Evolutionary conservation across 2,797 vertebrate genomes (phyloP), one percentile per base, ranked within the genome.

Genomic region (Aotus griseimembra): DNA sequence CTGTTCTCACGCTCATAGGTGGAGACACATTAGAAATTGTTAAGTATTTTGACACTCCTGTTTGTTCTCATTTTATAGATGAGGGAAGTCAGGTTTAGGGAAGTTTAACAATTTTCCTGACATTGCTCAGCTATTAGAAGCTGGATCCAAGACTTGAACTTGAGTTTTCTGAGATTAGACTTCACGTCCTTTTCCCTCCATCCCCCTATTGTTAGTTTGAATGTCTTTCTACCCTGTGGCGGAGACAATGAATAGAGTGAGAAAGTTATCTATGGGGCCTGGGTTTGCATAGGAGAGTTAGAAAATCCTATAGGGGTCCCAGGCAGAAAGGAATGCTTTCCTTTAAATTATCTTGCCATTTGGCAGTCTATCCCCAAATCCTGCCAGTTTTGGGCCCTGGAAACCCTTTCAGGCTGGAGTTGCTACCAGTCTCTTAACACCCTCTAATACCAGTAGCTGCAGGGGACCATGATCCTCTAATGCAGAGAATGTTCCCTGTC

Each of bases 101-200:
- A 92, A 20, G 24, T 72, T 85, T 89, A 90, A 94, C 2, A 58
- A 44, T 84, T 85, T 90, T 7, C 15, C 70, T 90, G 50, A 81
- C 44, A 77, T 67, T 81, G 19, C 20, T 70, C 50, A 94, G 41
- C 15, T 96, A 48, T 52, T 94, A 90, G 88, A 84, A 81, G 10
- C 19, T 77, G 81, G 9, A 92, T 85, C n/a, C 44, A 80, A 24
- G 15, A 87, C 75, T 92, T 94, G 91, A 97, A 90, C 11, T 91
- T 72, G 2, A 76, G 19, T 83, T 46, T 90, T 89, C 46, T 92
- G 75, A 81, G 48, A 91, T 55, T 48, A 94, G 96, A 85, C 41
- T 41, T 86, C 9, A 86, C 28, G n/a, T 81, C 17, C 4, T 36
- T 70, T 83, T 10, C 50, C 41, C 17, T 82, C 20, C 2, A 20